Percentiles rank a stretch among this genome's conserved stretches.
These are phyloP conservation scores for Simalia tracyae DNA, from an alignment of 2,797 vertebrate species.

Conservation along the genomic window DNA sequence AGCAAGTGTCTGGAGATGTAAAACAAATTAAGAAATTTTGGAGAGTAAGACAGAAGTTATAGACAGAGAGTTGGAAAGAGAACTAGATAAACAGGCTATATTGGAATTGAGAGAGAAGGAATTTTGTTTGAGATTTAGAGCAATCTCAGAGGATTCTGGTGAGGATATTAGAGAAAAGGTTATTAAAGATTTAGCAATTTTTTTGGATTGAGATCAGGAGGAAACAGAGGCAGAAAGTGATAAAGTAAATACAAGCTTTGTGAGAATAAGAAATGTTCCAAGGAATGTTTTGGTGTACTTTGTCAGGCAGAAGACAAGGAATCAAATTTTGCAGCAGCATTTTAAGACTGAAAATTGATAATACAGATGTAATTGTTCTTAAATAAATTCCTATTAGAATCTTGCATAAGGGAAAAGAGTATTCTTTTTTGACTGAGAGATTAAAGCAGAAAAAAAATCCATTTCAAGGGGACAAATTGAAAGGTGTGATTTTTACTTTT, in stretches of 20 bases:
- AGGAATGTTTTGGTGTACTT: background rate
- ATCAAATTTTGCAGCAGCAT: background rate
- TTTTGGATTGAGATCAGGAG: too few relatives aligned
- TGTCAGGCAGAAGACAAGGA: background rate
- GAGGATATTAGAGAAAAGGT: too few relatives aligned
- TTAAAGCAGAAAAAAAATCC: background rate
- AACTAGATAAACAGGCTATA: background rate
- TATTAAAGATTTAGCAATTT: too few relatives aligned
- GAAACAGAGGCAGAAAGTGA: background rate
- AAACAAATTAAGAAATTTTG: background rate
- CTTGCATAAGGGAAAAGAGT: background rate
- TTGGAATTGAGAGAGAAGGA: background rate
- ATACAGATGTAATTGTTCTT: background rate
- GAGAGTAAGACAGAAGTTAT: background rate
- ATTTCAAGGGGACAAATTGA: background rate
- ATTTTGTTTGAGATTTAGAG: background rate
- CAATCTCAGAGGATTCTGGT: too few relatives aligned
- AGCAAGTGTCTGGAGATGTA: background rate
- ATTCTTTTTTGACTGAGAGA: background rate
- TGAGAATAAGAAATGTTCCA: background rate
- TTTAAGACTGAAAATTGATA: background rate
- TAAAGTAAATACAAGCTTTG: background rate
- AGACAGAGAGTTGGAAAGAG: background rate
- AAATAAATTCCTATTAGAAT: background rate
- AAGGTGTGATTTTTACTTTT: background rate